Percentiles rank a stretch among this genome's conserved stretches.
These are phyloP conservation scores for Drosophila formosana DNA, from an alignment of 2,888 invertebrate species.

Conservation along the genomic window DNA sequence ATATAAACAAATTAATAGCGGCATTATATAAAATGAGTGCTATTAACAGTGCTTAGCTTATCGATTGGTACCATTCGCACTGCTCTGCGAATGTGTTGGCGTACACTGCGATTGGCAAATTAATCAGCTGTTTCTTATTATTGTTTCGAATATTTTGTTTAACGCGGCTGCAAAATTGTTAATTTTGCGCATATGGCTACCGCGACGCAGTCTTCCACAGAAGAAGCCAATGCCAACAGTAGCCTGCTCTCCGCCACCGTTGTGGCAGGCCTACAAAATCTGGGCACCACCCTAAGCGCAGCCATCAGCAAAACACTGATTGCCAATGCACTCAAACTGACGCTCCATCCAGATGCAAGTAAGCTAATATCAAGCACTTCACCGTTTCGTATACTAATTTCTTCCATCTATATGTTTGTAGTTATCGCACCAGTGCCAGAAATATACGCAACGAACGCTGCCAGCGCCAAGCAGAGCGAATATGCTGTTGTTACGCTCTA, in stretches of 20 bases:
- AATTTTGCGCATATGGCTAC: constrained; percentile 48
- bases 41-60: not conserved
- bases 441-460: constrained; percentile 83
- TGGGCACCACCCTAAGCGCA: constrained; percentile 76
- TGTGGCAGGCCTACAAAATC: constrained; percentile 80
- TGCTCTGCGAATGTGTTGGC: not conserved
- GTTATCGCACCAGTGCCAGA: constrained; percentile 84
- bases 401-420: constrained; percentile 27
- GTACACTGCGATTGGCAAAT: constrained; percentile 33
- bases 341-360: constrained; percentile 84
- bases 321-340: constrained; percentile 82
- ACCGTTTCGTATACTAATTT: not conserved
- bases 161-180: constrained; percentile 6
- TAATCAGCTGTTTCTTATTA: constrained; percentile 40
- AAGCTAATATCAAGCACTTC: constrained; percentile 33
- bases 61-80: not conserved
- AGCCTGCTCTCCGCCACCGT: constrained; percentile 76
- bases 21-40: no score
- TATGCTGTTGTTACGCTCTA: constrained; percentile 83
- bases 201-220: constrained; percentile 21
- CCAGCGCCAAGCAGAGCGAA: constrained; percentile 84
- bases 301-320: constrained; percentile 82
- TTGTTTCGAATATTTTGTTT: constrained; percentile 16
- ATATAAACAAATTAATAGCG: no score
- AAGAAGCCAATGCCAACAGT: constrained; percentile 15